Conservation (phyloP, 2,113 vertebrate species). For the Ictalurus furcatus region DNA sequence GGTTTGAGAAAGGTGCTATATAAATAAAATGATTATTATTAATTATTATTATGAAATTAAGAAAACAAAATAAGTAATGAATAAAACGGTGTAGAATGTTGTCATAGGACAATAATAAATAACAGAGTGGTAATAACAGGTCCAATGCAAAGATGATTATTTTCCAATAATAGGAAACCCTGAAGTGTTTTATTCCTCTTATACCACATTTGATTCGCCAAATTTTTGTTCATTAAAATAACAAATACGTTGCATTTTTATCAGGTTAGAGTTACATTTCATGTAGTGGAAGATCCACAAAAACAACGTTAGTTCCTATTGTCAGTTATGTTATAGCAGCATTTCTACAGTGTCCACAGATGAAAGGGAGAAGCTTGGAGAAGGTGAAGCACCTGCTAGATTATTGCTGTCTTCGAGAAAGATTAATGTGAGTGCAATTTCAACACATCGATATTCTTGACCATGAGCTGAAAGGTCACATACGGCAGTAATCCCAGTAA, state of each 20-base stretch:
- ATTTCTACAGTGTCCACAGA: not conserved
- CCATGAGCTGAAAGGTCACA: slow-evolving; percentile 10
- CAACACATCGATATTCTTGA: slow-evolving; percentile 18
- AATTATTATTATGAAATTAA: too few relatives aligned
- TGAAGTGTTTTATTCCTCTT: not conserved
- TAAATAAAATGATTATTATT: too few relatives aligned
- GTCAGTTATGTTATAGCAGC: not conserved
- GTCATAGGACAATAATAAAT: not conserved
- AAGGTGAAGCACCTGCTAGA: slow-evolving; percentile 18
- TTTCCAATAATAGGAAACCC: not conserved
- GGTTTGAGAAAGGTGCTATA: too few relatives aligned
- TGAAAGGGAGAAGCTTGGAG: not conserved
- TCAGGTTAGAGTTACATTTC: not conserved
- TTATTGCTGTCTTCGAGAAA: not conserved
- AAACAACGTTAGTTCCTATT: not conserved
- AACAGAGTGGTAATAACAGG: not conserved
- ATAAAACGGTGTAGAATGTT: not conserved
- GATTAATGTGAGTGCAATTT: not conserved
- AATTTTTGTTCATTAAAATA: not conserved
- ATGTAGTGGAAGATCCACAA: not conserved
- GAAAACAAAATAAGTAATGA: not conserved
- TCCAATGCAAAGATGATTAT: not conserved
- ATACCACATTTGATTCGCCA: not conserved
- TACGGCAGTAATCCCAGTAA: not conserved
- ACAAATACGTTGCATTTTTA: not conserved